A percentile compares a stretch with the other conserved stretches of the same genome.
phyloP scores from a whole-genome alignment of 2,797 vertebrate genomes.

The Danio kyathit region DNA sequence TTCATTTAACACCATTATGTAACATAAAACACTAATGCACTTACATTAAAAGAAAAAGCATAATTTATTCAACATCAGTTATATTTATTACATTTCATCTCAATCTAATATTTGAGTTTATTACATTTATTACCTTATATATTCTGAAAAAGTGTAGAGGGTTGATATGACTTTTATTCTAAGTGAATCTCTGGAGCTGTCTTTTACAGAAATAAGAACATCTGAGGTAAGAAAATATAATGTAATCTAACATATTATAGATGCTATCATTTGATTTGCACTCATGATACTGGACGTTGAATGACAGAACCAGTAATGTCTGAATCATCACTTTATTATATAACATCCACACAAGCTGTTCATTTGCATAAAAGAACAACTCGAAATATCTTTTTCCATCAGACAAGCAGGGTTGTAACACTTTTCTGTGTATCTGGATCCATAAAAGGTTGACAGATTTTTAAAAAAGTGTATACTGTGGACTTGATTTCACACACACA shows the following conservation, averaged over 20 bases:
- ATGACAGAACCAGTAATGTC: neutral
- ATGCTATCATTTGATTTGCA: neutral
- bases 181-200: no score
- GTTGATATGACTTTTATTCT: no score
- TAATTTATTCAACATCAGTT: no score
- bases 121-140: no score
- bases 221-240: neutral
- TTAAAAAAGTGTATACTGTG: neutral
- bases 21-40: no score
- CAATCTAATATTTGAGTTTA: no score
- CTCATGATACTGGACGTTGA: neutral
- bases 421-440: conserved; percentile 12
- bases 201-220: neutral
- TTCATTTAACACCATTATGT: no score
- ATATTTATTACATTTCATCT: no score
- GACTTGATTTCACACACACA: conserved; percentile 1
- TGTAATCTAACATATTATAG: neutral
- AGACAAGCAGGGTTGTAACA: conserved; percentile 18
- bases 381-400: conserved; percentile 16
- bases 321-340: conserved; percentile 31
- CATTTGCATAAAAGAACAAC: conserved; percentile 22
- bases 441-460: neutral
- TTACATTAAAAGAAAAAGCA: no score
- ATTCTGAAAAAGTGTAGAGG: neutral
- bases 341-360: conserved; percentile 17